Evolutionary conservation across 2,797 vertebrate genomes (phyloP), one percentile per base, ranked within the genome.

Genomic region (Ispidina lecontei): DNA sequence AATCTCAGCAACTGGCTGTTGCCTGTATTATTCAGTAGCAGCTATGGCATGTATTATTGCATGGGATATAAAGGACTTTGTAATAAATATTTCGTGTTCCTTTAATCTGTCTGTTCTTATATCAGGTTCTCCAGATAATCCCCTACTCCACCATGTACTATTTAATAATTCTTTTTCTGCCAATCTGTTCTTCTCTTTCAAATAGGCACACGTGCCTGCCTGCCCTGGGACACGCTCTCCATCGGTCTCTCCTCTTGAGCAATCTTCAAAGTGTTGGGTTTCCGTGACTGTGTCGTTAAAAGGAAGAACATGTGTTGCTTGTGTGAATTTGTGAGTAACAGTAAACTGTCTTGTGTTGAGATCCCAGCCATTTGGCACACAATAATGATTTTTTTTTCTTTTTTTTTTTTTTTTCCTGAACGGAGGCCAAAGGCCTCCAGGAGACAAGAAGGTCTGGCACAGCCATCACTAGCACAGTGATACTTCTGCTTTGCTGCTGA

Each of bases 61-160:
- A 25, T 21, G 51, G 63, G 67, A 65, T 80, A 92, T 31, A 71
- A 83, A 74, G 82, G 69, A 77, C 44, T 85, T 95, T 62, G 51
- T 96, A 90, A 95, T 72, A 92, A 70, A 90, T 86, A 95, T 78
- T 96, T 91, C 49, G 90, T 39, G 58, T 92, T 95, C 78, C 87
- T 96, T 91, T 95, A 94, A 94, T 95, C 93, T 94, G 44, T 43
- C 92, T 90, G 54, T 93, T 90, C 85, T 67, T 92, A 15, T 81
- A 68, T 72, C 64, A 10, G 82, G 84, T 77, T 93, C 63, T 87
- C 52, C 68, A 93, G 91, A 87, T 95, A 96, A 96, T 96, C 75
- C 56, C 64, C 78, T 67, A 37, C 83, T 94, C 63, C 41, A 84
- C 84, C 81, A 49, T 74, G 86, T 56, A 87, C 75, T 82, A 68